Base-by-base conservation (phyloP, 2,797 vertebrate species). In the Arvicola amphibius region DNA sequence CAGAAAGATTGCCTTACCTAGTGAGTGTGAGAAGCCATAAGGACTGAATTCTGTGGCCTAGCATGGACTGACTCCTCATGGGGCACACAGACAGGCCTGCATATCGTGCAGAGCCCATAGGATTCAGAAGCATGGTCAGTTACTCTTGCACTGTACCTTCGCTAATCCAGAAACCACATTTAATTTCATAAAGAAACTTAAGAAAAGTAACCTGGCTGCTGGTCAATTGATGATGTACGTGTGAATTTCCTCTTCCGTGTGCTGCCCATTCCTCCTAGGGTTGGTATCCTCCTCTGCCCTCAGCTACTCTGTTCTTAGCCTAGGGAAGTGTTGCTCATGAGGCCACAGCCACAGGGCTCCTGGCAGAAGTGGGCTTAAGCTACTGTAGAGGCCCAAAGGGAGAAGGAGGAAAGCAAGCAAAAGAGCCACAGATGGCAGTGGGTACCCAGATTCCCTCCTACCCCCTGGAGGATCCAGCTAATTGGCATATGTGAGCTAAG, bases 151-250 rank as follows among this genome's bases (percentile, higher is more conserved):
- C 98, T 98, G 96, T 96, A 87, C 87, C 92, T 97, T 93, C 97
- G 97, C 94, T 32, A 92, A 91, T 97, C 84, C 97, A 97, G 97
- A 98, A 98, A 94, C 92, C 90, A 98, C 98, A 97, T 97, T 97
- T 98, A 98, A 97, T 98, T 98, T 98, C 98, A 98, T 98, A 98
- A 98, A 99, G 97, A 98, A 98, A 98, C 96, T 96, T 97, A 71
- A 97, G 88, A 97, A 98, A 98, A 98, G 96, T 96, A 92, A 98
- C 63, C 94, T 96, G 83, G 59, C 73, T 69, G 77, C 94, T 90
- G 88, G 86, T 87, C 97, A 37, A 90, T 98, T 61, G 67, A 32
- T 29, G 51, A 40, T 73, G 40, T 95, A 63, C 91, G 84, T 97
- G 93, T 97, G 61, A 25, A 2, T 98, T 92, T 96, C 91, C 53